phyloP scores from a whole-genome alignment of 2,797 vertebrate species.

The Taeniopygia guttata region DNA sequence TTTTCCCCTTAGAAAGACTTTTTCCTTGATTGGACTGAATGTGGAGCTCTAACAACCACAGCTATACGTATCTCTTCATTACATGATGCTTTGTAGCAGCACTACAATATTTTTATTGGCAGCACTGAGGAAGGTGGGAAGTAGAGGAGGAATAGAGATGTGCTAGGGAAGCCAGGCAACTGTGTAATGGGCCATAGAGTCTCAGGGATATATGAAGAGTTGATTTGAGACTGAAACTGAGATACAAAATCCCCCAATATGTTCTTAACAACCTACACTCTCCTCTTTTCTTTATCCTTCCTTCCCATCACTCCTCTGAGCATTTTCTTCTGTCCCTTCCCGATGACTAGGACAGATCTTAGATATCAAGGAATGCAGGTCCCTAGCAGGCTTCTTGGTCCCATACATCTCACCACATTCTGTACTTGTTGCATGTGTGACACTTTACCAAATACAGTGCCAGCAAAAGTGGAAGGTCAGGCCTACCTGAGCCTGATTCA shows the following conservation, averaged over 20 bases:
- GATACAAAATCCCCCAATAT: background rate
- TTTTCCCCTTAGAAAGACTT: background rate
- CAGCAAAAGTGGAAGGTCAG: background rate
- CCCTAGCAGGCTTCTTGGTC: background rate
- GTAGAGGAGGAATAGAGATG: background rate
- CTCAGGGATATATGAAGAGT: background rate
- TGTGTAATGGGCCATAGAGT: background rate
- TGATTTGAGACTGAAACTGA: background rate
- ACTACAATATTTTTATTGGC: background rate
- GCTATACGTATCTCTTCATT: background rate
- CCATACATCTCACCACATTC: background rate
- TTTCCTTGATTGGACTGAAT: background rate
- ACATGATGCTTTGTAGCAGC: background rate
- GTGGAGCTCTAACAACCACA: background rate
- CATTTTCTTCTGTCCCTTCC: background rate
- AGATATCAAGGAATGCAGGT: background rate
- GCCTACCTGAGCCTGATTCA: background rate
- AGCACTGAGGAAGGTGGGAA: background rate
- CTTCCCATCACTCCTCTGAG: background rate
- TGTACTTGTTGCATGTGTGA: accelerated
- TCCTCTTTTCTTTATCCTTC: background rate
- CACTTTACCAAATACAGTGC: background rate
- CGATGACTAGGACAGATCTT: background rate
- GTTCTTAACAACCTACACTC: background rate
- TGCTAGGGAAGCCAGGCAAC: background rate